Evolutionary conservation across 2,888 invertebrate species (phyloP).

Genomic region (Lumbricus terrestris): DNA sequence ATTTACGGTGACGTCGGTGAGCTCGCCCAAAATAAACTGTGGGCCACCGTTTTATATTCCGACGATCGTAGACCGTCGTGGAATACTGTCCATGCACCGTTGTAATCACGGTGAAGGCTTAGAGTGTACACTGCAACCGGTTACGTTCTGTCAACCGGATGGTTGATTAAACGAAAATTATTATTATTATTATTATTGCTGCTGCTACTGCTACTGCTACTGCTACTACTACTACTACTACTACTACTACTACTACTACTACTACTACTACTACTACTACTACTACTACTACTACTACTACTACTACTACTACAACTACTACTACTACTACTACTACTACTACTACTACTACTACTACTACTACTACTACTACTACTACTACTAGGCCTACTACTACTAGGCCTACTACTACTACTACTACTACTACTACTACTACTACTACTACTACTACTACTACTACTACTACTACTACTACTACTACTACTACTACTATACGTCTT

Average conservation of each 20-base stretch:
- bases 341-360: background rate
- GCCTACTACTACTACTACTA: too few species aligned
- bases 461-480: background rate
- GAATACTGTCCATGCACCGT: too few species aligned
- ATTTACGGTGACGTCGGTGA: too few species aligned
- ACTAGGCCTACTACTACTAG: too few species aligned
- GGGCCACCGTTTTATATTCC: too few species aligned
- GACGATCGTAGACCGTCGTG: too few species aligned
- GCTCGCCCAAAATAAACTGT: too few species aligned
- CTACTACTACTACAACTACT: background rate
- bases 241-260: slow-evolving; percentile 3
- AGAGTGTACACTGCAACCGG: too few species aligned
- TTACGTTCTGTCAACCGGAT: too few species aligned
- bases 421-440: slow-evolving; percentile 3
- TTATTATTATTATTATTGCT: background rate
- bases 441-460: slow-evolving; percentile 3
- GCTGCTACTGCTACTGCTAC: background rate
- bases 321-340: background rate
- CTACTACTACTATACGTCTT: too few species aligned
- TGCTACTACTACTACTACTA: slow-evolving; percentile 3
- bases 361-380: background rate
- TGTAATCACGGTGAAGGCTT: too few species aligned
- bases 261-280: slow-evolving; percentile 3
- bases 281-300: background rate
- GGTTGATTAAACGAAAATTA: too few species aligned